Base-by-base conservation (phyloP, 1,140 invertebrate genomes). In the Meloidogyne floridensis region DNA sequence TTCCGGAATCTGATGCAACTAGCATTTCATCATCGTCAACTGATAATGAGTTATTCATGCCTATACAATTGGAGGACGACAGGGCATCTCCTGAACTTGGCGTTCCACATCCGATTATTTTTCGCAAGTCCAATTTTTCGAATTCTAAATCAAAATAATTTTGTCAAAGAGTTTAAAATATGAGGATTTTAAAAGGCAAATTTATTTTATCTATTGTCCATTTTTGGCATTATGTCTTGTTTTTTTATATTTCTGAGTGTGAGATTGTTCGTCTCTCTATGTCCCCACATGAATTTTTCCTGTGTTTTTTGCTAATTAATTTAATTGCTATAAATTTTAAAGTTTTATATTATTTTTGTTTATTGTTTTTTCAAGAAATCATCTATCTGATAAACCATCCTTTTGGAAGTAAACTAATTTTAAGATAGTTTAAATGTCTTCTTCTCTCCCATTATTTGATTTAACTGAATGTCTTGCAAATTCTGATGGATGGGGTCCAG, bases 401-500 rank as follows among this genome's bases (percentile, higher is more conserved):
- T 15, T 54, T 0, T 2, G 53, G 2, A 9, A 54, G 8, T 11
- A 11, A 13, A 11, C 53, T 11, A 54, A 54, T 0, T n/a, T 65
- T n/a, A 7, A n/a, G n/a, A n/a, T 6, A 32, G 32, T 32, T 32
- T 32, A 47, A n/a, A 79, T 43, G 13, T 82, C 13, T 77, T 77
- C 32, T 32, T 32, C 80, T 82, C 82, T 88, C 54, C 87, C 87
- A 51, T 70, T 72, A 59, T 88, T 88, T 77, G 77, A 84, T 74
- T 72, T 88, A 72, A 75, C 84, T n/a, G 74, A 79, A 18, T 72
- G 85, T 51, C 71, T 79, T 18, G 79, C 75, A 15, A 88, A 88
- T 75, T 51, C 59, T 7, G 72, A 47, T 42, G 87, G 87, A 53
- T 88, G 87, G 87, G 87, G 87, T 32, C 87, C 87, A 20, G 51